Base-by-base conservation (phyloP, 2,113 vertebrate genomes). In the Oostethus manadensis region DNA sequence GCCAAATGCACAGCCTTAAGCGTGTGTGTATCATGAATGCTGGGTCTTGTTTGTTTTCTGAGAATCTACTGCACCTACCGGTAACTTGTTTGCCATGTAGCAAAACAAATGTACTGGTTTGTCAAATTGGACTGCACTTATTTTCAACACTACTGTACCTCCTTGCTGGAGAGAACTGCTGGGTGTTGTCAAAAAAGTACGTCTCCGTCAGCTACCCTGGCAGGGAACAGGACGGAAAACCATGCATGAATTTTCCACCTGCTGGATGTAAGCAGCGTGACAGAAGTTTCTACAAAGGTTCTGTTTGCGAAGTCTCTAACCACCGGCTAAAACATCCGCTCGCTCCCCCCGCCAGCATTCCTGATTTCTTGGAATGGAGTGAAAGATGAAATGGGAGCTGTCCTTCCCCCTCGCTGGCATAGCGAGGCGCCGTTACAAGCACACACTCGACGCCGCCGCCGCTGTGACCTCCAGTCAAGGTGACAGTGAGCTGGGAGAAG, bases 141-240 rank as follows among this genome's bases (percentile, higher is more conserved):
- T n/a, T n/a, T n/a, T n/a, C n/a, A n/a, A n/a, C n/a, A n/a, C n/a
- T 26, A 56, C 60, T 51, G 61, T 48, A 97, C 94, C 93, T 89
- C 83, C 92, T 92, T 22, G 84, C 76, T 66, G 90, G 81, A 62
- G 62, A 43, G 21, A 90, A 81, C 59, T 90, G 92, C 20, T 78
- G 17, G 33, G 89, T 87, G 57, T 87, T 93, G 92, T 96, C 94
- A 62, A 96, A 97, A n/a, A 29, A 95, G 86, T 65, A 92, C 88
- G 0, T 93, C 93, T 84, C 88, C 92, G 53, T 93, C 91, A 67
- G 94, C 93, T 65, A 95, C 94, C 64, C 94, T 97, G 84, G 1
- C 33, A 44, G 20, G 20, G 9, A 21, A 42, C 10, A 57, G 13
- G 55, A 22, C 10, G 17, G 8, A 3, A 23, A 50, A 20, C 46